A percentile compares a stretch with the other conserved stretches of the same genome.
Conservation (phyloP, 2,797 vertebrate genomes). For the Sardinella longiceps region DNA sequence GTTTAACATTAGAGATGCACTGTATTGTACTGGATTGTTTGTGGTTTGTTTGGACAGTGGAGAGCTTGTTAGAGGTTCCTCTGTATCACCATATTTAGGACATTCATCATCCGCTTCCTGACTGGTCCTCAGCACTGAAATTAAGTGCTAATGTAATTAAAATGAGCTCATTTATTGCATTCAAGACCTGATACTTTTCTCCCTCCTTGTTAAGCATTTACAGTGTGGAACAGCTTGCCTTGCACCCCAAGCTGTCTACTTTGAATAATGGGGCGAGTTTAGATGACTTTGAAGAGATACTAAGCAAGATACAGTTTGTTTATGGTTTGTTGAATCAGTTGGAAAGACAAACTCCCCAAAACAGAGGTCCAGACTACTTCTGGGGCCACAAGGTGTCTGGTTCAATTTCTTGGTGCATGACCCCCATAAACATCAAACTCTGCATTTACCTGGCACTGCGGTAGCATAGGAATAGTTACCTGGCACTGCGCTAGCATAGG, state of each 20-base stretch:
- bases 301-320: neutral
- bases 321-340: neutral
- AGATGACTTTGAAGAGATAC: constrained; percentile 1
- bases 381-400: neutral
- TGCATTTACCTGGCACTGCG: neutral
- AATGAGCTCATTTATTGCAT: neutral
- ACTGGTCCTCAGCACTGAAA: neutral
- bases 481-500: neutral
- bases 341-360: neutral
- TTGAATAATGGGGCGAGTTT: constrained; percentile 10
- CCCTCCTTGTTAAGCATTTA: neutral
- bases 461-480: neutral
- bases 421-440: neutral
- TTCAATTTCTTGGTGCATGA: neutral
- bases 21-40: neutral
- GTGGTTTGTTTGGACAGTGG: neutral
- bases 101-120: constrained; percentile 54
- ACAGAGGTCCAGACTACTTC: neutral
- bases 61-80: neutral
- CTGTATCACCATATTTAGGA: neutral
- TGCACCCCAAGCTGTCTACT: neutral
- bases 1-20: neutral
- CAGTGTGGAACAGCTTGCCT: neutral
- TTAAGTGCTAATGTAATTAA: constrained; percentile 19
- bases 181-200: neutral